Percentiles rank a stretch among this genome's conserved stretches.
Conservation (phyloP, 1,140 invertebrate species). For the Bombus polaris region DNA sequence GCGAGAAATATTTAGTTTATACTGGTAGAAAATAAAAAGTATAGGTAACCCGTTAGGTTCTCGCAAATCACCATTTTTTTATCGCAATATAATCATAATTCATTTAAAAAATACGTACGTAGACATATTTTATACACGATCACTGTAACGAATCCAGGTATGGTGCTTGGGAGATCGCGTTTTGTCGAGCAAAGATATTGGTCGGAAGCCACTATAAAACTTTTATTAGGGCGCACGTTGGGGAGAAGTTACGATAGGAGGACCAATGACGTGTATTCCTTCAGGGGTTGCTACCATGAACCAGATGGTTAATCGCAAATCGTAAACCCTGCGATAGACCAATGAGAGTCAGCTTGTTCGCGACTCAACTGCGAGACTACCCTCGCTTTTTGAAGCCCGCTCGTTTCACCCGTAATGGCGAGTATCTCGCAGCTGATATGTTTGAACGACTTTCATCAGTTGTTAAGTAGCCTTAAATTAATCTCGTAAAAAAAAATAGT, state of each 20-base stretch:
- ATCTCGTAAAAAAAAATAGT: conserved; percentile 70
- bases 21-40: neutral
- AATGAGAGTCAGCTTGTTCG: conserved; percentile 37
- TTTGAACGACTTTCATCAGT: conserved; percentile 71
- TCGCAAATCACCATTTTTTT: neutral
- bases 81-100: neutral
- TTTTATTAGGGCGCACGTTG: conserved; percentile 59
- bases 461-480: conserved; percentile 74
- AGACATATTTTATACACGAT: neutral
- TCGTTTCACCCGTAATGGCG: conserved; percentile 70
- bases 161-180: neutral
- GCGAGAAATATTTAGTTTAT: neutral
- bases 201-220: conserved; percentile 63
- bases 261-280: conserved; percentile 61
- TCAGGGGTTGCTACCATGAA: conserved; percentile 58
- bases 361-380: conserved; percentile 19
- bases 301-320: conserved; percentile 32
- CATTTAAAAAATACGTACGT: neutral
- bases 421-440: conserved; percentile 65
- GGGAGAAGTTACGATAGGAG: conserved; percentile 50
- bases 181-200: conserved; percentile 58
- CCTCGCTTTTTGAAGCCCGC: conserved; percentile 38
- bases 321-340: conserved; percentile 59
- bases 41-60: neutral
- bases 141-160: conserved; percentile 12